phyloP scores from a whole-genome alignment of 2,888 invertebrate genomes.

The Ectobius pallidus region DNA sequence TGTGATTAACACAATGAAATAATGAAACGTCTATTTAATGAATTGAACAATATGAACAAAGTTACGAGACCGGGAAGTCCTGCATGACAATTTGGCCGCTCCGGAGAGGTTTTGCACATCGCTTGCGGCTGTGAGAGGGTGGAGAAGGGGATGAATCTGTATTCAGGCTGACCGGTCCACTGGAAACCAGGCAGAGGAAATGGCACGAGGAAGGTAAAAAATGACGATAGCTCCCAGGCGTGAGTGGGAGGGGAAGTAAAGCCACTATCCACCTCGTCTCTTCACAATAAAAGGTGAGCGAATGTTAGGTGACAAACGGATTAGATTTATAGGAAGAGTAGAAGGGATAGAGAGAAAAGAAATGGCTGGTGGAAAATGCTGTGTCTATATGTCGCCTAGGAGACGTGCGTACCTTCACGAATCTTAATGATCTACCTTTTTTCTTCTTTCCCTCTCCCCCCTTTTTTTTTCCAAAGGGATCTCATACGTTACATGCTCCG shows the following conservation, averaged over 20 bases:
- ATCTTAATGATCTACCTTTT: no score
- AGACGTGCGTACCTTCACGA: no score
- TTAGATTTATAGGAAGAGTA: constrained; percentile 28
- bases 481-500: no score
- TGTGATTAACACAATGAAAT: no score
- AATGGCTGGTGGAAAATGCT: not conserved
- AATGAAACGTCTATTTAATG: no score
- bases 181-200: constrained; percentile 27
- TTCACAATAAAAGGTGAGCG: constrained; percentile 27
- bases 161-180: constrained; percentile 37
- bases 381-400: no score
- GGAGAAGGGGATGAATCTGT: constrained; percentile 20
- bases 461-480: no score
- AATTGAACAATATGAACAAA: not conserved
- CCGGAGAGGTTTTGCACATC: not conserved
- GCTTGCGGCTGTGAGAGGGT: not conserved
- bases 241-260: not conserved
- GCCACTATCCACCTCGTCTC: no score
- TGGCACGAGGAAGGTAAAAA: constrained; percentile 34
- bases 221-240: constrained; percentile 28
- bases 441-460: no score
- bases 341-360: constrained; percentile 2
- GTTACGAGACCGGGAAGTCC: not conserved
- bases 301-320: constrained; percentile 34
- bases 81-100: not conserved